Percentiles rank a stretch among this genome's conserved stretches.
phyloP scores from a whole-genome alignment of 2,113 vertebrate genomes.

The Phylloscopus trochilus region DNA sequence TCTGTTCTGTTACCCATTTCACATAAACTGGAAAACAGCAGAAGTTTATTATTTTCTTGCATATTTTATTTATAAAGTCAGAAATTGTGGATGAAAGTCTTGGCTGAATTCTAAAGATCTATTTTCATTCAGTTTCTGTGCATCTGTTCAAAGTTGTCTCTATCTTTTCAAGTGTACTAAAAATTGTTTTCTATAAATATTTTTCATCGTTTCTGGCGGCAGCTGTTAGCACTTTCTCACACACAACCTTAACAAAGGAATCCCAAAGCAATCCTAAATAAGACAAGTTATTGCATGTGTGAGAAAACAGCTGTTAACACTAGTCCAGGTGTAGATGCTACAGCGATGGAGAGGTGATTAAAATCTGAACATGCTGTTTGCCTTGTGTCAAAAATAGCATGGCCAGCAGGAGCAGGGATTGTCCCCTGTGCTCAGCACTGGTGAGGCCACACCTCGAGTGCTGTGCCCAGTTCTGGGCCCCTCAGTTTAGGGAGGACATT shows the following conservation, averaged over 20 bases:
- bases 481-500: fast-evolving
- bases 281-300: neutral
- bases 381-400: neutral
- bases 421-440: neutral
- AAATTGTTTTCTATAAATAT: constrained; percentile 6
- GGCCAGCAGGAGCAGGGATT: neutral
- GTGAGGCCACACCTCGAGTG: neutral
- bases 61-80: neutral
- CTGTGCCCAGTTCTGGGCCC: neutral
- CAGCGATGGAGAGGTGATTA: neutral
- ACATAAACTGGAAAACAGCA: neutral
- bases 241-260: neutral
- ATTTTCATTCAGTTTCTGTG: neutral
- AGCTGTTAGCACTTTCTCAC: neutral
- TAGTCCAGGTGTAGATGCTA: neutral
- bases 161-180: neutral
- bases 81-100: neutral
- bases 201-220: neutral
- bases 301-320: neutral
- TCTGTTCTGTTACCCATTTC: neutral
- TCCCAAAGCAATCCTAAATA: neutral
- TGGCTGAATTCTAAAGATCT: neutral
- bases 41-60: neutral
- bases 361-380: neutral
- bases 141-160: neutral